Evolutionary conservation across 2,113 vertebrate species (phyloP).

Genomic region (Poeciliopsis occidentalis): DNA sequence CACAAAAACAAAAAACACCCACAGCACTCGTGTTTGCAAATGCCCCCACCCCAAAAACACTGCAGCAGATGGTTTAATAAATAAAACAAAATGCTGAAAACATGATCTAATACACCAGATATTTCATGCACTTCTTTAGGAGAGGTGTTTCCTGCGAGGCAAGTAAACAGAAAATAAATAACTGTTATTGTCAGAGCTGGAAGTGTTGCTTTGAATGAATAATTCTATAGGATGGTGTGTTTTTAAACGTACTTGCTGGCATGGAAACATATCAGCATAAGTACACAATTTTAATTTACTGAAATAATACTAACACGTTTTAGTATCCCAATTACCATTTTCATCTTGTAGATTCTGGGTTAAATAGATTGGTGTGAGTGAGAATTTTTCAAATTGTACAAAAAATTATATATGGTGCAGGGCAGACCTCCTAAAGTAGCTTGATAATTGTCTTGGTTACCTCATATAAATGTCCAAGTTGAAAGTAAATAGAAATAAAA

Average conservation of each 20-base stretch:
- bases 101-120: constrained; percentile 12
- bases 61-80: constrained; percentile 15
- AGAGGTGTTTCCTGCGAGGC: constrained; percentile 22
- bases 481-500: too few relatives aligned
- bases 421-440: too few relatives aligned
- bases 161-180: constrained; percentile 40
- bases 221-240: not conserved
- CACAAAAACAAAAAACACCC: not conserved
- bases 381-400: too few relatives aligned
- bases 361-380: too few relatives aligned
- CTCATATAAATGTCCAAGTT: too few relatives aligned
- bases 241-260: constrained; percentile 13
- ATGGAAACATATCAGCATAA: constrained; percentile 6
- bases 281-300: constrained; percentile 1
- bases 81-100: constrained; percentile 12
- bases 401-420: too few relatives aligned
- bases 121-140: constrained; percentile 13
- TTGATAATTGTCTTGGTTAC: too few relatives aligned
- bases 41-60: not conserved
- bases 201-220: not conserved
- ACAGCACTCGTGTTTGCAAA: not conserved
- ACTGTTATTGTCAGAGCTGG: constrained; percentile 11
- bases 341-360: too few relatives aligned
- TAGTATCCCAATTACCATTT: too few relatives aligned
- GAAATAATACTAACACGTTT: too few relatives aligned